These are phyloP conservation scores for Nylanderia fulva DNA, from an alignment of 1,140 invertebrate genomes.

Conservation along the genomic window DNA sequence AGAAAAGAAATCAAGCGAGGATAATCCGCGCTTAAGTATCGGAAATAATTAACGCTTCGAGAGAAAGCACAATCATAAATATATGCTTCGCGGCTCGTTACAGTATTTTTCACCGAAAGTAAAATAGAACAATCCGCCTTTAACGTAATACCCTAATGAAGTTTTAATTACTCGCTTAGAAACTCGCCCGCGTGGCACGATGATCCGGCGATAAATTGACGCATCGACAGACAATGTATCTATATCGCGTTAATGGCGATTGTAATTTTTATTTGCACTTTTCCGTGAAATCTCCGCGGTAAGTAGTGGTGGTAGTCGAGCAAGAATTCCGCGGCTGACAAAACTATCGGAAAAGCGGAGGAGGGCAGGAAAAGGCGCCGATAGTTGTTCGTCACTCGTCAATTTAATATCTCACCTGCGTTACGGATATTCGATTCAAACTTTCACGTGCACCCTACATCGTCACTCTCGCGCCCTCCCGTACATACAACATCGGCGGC, in stretches of 20 bases:
- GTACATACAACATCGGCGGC: slow-evolving; percentile 59
- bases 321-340: slow-evolving; percentile 39
- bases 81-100: slow-evolving; percentile 47
- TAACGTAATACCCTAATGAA: slow-evolving; percentile 36
- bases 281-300: neutral
- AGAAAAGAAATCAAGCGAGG: slow-evolving; percentile 35
- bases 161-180: slow-evolving; percentile 53
- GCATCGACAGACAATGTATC: slow-evolving; percentile 10
- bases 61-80: slow-evolving; percentile 53
- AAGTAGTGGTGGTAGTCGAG: slow-evolving; percentile 4
- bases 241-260: slow-evolving; percentile 2
- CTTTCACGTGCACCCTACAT: slow-evolving; percentile 58
- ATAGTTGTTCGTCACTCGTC: slow-evolving; percentile 64
- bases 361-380: neutral
- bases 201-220: slow-evolving; percentile 22
- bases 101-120: neutral
- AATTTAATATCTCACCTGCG: slow-evolving; percentile 68
- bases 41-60: slow-evolving; percentile 58
- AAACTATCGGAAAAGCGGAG: slow-evolving; percentile 52
- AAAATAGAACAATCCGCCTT: slow-evolving; percentile 37
- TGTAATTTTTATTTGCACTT: neutral
- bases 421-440: slow-evolving; percentile 71
- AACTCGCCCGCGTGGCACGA: slow-evolving; percentile 15
- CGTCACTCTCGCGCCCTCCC: slow-evolving; percentile 27
- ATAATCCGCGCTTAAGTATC: slow-evolving; percentile 53